Conservation (phyloP, 2,797 vertebrate genomes). For the Brotula barbata region DNA sequence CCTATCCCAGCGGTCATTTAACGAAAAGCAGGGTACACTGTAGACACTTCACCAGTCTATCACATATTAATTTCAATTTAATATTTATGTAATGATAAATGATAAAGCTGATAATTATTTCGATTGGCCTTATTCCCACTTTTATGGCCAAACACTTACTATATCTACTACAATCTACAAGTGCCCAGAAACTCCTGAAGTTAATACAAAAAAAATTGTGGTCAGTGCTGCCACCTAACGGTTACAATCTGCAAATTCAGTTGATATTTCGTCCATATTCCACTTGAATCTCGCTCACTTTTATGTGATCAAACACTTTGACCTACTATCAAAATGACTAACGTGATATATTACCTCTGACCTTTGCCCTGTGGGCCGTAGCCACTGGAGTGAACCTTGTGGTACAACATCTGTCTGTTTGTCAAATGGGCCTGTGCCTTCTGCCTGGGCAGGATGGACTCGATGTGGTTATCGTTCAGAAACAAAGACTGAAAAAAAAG, state of each 20-base stretch:
- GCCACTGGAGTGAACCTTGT: slow-evolving; percentile 86
- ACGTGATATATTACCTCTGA: slow-evolving; percentile 72
- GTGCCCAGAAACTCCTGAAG: no score
- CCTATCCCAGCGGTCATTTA: no score
- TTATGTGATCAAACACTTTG: background rate
- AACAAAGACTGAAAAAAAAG: slow-evolving; percentile 76
- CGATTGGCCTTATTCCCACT: background rate
- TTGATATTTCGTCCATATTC: background rate
- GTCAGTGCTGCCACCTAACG: slow-evolving; percentile 72
- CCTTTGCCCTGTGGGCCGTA: slow-evolving; percentile 82
- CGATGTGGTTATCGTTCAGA: slow-evolving; percentile 86
- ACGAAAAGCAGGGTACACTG: no score
- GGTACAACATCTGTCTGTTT: slow-evolving; percentile 83
- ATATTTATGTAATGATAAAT: background rate
- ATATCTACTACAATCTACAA: no score
- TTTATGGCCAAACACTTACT: background rate
- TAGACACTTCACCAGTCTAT: background rate
- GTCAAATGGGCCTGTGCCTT: slow-evolving; percentile 79
- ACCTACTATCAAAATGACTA: background rate
- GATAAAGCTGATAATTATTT: background rate
- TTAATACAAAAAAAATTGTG: slow-evolving; percentile 24
- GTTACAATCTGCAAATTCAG: slow-evolving; percentile 16
- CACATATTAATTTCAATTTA: background rate
- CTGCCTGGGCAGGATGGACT: slow-evolving; percentile 84
- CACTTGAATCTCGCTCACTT: no score